These are phyloP conservation scores for Galemys pyrenaicus DNA, from an alignment of 2,113 vertebrate genomes.

Conservation along the genomic window DNA sequence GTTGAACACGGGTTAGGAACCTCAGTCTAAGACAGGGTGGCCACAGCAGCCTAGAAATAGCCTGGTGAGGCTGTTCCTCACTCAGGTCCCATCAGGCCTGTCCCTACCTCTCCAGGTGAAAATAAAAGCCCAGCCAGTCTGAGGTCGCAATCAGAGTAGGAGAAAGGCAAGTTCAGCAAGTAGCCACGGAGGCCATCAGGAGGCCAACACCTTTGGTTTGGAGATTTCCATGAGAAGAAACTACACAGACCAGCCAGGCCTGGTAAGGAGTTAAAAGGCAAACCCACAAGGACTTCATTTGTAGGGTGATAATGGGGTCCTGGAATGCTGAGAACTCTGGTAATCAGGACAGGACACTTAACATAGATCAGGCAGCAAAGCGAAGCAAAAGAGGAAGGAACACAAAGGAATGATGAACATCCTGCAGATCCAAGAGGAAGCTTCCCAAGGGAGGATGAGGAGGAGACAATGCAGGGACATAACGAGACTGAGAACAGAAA, in stretches of 20 bases:
- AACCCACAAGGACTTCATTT: neutral
- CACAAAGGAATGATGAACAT: accelerated
- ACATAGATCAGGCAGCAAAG: too few species aligned
- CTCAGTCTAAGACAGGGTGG: neutral
- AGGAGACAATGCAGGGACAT: accelerated
- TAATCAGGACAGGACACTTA: neutral
- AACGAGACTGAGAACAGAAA: too few species aligned
- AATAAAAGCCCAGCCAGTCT: neutral
- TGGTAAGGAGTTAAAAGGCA: neutral
- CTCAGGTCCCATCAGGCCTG: neutral
- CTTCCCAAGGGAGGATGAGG: neutral
- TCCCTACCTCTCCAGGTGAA: neutral
- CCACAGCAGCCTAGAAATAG: neutral
- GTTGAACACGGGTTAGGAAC: neutral
- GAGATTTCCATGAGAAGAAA: neutral
- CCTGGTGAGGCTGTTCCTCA: too few species aligned
- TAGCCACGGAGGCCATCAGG: neutral
- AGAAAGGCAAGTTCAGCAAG: neutral
- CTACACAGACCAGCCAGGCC: too few species aligned
- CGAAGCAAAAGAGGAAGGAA: neutral
- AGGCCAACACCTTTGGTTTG: neutral
- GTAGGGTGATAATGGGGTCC: neutral
- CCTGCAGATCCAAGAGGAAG: neutral
- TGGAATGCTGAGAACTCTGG: neutral
- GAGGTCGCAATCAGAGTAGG: neutral